Evolutionary conservation across 2,888 invertebrate genomes (phyloP).

Genomic region (Pristionchus japonicus): DNA sequence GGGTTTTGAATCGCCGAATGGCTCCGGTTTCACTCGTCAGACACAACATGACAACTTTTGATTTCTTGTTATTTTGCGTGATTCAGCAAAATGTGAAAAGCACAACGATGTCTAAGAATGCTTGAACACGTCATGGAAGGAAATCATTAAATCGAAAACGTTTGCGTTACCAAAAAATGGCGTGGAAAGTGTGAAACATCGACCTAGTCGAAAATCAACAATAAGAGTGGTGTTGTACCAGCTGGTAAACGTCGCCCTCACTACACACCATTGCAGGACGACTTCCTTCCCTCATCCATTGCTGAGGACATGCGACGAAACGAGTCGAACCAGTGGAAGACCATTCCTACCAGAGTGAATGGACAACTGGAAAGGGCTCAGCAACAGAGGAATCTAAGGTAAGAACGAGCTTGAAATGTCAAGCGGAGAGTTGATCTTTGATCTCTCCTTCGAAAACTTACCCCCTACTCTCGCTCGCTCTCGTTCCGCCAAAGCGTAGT

Average conservation of each 20-base stretch:
- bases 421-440: not conserved
- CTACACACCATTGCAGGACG: conserved; percentile 36
- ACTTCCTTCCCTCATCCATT: conserved; percentile 31
- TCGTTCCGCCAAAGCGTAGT: not conserved
- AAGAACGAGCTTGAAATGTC: no score
- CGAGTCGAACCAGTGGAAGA: conserved; percentile 40
- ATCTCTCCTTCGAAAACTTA: not conserved
- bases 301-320: conserved; percentile 49
- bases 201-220: no score
- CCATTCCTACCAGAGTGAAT: conserved; percentile 21
- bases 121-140: not conserved
- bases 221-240: no score
- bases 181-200: not conserved
- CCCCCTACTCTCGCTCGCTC: not conserved
- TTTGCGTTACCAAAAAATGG: not conserved
- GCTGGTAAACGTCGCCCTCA: not conserved
- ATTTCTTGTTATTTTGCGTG: not conserved
- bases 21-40: no score
- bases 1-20: no score
- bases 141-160: not conserved
- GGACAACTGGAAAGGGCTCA: not conserved
- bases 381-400: conserved; percentile 28
- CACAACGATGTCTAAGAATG: not conserved
- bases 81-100: conserved; percentile 1
- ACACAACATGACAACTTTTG: not conserved